These are phyloP conservation scores for Cisticola juncidis DNA, from an alignment of 2,113 vertebrate species.

Conservation along the genomic window DNA sequence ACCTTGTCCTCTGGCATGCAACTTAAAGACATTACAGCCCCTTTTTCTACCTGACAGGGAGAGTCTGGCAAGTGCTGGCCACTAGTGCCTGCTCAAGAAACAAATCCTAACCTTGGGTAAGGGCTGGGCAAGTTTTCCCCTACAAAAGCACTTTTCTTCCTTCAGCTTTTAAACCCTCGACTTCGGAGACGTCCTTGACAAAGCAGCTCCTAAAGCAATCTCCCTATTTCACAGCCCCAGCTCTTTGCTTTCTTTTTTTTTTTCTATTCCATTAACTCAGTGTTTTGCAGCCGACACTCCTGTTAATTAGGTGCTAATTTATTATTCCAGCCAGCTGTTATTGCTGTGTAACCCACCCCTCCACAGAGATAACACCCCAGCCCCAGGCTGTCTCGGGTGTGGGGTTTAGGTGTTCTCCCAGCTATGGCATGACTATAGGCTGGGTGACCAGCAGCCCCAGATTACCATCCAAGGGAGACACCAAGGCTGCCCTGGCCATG, in stretches of 20 bases:
- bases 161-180: neutral
- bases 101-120: neutral
- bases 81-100: neutral
- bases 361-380: neutral
- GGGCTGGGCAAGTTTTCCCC: neutral
- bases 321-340: slow-evolving; percentile 12
- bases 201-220: neutral
- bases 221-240: neutral
- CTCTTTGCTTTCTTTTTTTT: neutral
- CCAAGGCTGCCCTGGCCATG: neutral
- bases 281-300: neutral
- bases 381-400: neutral
- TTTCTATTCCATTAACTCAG: neutral
- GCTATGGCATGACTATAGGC: neutral
- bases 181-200: neutral
- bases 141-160: neutral
- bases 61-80: neutral
- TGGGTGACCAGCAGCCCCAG: neutral
- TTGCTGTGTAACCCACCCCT: neutral
- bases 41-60: neutral
- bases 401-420: neutral
- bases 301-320: slow-evolving; percentile 57
- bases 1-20: neutral
- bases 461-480: neutral
- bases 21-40: neutral